Evolutionary conservation across 53 echinoderm and acorn worm species (phyloP), one percentile per base, ranked within the genome.

Genomic region (Patiria pectinifera): DNA sequence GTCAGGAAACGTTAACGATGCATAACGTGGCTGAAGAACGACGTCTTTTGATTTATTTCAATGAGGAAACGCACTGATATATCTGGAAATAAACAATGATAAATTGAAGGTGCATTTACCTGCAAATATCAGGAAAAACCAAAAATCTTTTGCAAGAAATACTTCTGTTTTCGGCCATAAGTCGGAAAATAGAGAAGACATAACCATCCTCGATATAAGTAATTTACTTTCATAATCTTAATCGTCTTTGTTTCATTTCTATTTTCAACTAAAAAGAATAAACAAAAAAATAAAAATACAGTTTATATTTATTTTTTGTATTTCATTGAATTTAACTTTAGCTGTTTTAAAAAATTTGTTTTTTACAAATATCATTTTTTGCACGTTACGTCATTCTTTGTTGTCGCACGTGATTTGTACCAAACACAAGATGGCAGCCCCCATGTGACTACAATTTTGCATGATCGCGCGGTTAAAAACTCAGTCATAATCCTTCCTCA

Each of bases 391-490:
- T 87, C 77, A 87, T 78, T 48, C 9, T 87, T 87, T 87, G 87
- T 87, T 87, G 76, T 87, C 78, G 59, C 87, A 87, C 61, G 87
- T 87, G 87, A 87, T 77, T 59, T 71, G 35, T 45, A 71, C 4
- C 12, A 24, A 14, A 25, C 16, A 14, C 18, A 87, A 87, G 62
- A 87, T 91, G 82, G 91, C 82, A 6, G 82, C 91, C 49, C 47
- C 82, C 91, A 91, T 81, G 71, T 23, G 16, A 25, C 2, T 1
- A 1, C 3, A 71, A 0, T 69, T 4, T 66, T 19, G 24, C 26
- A 35, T 35, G 35, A 35, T 62, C 14, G 10, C 62, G 24, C 24
- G 53, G 35, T 62, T 62, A 1, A 7, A 25, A 25, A 10, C 24
- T 14, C n/a, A 24, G 1, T 7, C 19, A 62, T 11, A 62, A 60